Conservation (phyloP, 2,113 vertebrate genomes). For the Xiphorhynchus elegans region DNA sequence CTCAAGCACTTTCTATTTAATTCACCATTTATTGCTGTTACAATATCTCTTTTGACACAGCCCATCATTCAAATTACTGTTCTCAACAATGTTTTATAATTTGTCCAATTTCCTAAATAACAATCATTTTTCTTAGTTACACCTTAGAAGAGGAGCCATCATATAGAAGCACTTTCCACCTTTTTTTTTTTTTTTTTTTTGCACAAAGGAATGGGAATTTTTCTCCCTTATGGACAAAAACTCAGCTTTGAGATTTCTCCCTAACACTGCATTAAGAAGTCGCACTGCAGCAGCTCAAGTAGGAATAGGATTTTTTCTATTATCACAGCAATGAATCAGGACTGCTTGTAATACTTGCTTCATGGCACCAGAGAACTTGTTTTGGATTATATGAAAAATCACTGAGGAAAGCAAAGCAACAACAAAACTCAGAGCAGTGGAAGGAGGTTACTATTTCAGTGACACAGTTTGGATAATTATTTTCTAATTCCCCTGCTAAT, state of each 20-base stretch:
- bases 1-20: constrained; percentile 29
- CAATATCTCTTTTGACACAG: background rate
- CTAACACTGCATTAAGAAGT: background rate
- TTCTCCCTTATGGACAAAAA: background rate
- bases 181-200: background rate
- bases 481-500: background rate
- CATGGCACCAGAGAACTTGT: background rate
- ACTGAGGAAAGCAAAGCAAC: background rate
- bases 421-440: background rate
- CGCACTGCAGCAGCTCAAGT: background rate
- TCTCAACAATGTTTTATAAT: constrained; percentile 4
- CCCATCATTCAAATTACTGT: background rate
- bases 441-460: background rate
- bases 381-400: background rate
- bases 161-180: background rate
- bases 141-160: background rate
- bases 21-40: background rate
- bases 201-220: background rate
- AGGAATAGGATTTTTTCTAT: background rate
- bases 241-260: background rate
- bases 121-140: background rate
- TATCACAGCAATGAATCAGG: background rate
- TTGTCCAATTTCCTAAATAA: background rate
- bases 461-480: background rate
- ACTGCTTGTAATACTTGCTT: background rate